Conservation (phyloP, 2,888 invertebrate species). For the Aleiodes leptofemur region DNA sequence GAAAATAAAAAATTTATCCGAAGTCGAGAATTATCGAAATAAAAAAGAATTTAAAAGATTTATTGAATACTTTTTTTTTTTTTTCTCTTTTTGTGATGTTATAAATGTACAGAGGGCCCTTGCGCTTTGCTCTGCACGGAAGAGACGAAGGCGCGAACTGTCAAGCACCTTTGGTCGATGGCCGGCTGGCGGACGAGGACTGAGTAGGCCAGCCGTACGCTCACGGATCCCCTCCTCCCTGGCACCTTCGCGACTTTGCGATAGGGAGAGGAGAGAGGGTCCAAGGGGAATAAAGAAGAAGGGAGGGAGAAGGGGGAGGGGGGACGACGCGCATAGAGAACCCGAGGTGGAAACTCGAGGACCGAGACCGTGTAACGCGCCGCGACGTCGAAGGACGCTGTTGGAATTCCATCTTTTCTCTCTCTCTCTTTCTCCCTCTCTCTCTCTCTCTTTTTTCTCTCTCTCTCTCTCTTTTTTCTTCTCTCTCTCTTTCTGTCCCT, state of each 20-base stretch:
- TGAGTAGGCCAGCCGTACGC: slow-evolving; percentile 71
- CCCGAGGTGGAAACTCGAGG: slow-evolving; percentile 53
- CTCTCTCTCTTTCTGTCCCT: no score
- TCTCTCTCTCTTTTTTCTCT: neutral
- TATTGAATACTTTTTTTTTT: no score
- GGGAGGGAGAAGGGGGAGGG: neutral
- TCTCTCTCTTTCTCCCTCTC: slow-evolving; percentile 26
- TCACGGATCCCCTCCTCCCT: slow-evolving; percentile 66
- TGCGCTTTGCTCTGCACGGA: slow-evolving; percentile 43
- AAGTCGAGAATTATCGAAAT: no score
- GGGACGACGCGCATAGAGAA: slow-evolving; percentile 45
- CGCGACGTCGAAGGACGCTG: slow-evolving; percentile 41
- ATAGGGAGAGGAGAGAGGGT: slow-evolving; percentile 48
- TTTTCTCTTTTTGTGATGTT: no score
- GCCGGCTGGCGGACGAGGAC: slow-evolving; percentile 72
- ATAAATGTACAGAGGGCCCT: neutral
- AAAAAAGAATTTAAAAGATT: no score
- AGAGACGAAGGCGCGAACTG: slow-evolving; percentile 59
- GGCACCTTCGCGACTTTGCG: slow-evolving; percentile 61
- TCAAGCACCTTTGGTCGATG: slow-evolving; percentile 53
- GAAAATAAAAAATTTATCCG: no score
- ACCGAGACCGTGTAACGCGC: slow-evolving; percentile 45
- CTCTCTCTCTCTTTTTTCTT: slow-evolving; percentile 29
- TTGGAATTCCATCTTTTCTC: slow-evolving; percentile 42
- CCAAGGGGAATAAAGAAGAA: slow-evolving; percentile 32